Percentiles rank a stretch among this genome's conserved stretches.
Conservation (phyloP, 1,140 invertebrate species). For the Pectinophora gossypiella region DNA sequence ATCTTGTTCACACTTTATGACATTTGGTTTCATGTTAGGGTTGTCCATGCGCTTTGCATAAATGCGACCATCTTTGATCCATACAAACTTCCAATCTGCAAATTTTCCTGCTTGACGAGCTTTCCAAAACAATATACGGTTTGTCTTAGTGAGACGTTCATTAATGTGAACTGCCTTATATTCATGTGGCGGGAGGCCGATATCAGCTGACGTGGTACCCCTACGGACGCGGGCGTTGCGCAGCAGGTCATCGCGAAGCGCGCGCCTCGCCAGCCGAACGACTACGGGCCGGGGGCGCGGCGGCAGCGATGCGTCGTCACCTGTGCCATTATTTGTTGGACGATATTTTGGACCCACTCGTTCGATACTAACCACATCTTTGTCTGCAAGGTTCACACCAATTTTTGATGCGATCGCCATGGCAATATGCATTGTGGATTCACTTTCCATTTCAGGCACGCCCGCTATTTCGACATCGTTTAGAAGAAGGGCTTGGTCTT, state of each 20-base stretch:
- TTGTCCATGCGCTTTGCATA: conserved; percentile 7
- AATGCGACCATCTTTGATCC: conserved; percentile 14
- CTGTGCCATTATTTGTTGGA: neutral
- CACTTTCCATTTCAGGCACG: neutral
- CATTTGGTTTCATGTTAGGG: neutral
- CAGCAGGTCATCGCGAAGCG: neutral
- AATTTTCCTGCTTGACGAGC: conserved; percentile 5
- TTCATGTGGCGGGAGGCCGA: neutral
- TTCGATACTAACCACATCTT: neutral
- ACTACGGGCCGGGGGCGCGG: neutral
- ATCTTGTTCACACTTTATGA: neutral
- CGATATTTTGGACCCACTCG: too few relatives aligned
- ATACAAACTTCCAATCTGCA: conserved; percentile 13
- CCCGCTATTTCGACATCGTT: conserved; percentile 5
- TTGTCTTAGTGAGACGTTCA: conserved; percentile 13
- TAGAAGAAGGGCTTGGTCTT: neutral
- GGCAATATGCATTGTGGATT: neutral
- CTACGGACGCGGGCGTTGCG: neutral
- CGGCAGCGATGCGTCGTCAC: neutral
- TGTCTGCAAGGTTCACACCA: neutral
- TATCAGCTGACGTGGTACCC: neutral
- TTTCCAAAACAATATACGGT: conserved; percentile 11
- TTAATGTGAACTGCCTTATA: conserved; percentile 1
- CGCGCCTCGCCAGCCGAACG: neutral
- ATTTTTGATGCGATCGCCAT: neutral